Conservation (phyloP, 2,888 invertebrate species). For the Drosophila mercatorum region DNA sequence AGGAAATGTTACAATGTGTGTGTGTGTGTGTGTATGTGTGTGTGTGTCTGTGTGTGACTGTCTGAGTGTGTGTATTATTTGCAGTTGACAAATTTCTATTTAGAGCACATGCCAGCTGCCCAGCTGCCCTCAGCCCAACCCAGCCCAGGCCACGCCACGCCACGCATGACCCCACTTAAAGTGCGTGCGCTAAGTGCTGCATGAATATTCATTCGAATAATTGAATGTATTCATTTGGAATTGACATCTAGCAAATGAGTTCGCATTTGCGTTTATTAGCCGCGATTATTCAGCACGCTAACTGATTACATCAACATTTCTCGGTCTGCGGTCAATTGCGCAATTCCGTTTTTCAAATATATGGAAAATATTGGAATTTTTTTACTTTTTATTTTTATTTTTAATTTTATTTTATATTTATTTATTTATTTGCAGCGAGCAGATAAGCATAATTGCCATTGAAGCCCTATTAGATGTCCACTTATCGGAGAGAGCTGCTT, state of each 20-base stretch:
- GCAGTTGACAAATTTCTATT: constrained; percentile 60
- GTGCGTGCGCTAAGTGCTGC: constrained; percentile 19
- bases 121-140: not conserved
- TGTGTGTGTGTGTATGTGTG: constrained; percentile 9
- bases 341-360: not conserved
- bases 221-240: constrained; percentile 32
- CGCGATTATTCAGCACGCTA: constrained; percentile 16
- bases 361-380: too few species aligned
- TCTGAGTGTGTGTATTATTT: constrained; percentile 25
- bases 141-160: too few species aligned
- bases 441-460: not conserved
- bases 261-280: constrained; percentile 20
- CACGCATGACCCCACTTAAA: not conserved
- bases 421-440: not conserved
- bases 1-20: constrained; percentile 60
- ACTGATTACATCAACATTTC: not conserved
- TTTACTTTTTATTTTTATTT: too few species aligned
- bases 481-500: too few species aligned
- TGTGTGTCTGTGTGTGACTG: constrained; percentile 13
- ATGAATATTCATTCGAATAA: constrained; percentile 29
- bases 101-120: constrained; percentile 1
- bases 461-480: too few species aligned
- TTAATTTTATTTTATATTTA: not conserved
- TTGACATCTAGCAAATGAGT: constrained; percentile 20
- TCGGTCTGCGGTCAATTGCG: constrained; percentile 1